Evolutionary conservation across 64 coral and sea anemone species (phyloP).

Genomic region (Astreopora myriophthalma): DNA sequence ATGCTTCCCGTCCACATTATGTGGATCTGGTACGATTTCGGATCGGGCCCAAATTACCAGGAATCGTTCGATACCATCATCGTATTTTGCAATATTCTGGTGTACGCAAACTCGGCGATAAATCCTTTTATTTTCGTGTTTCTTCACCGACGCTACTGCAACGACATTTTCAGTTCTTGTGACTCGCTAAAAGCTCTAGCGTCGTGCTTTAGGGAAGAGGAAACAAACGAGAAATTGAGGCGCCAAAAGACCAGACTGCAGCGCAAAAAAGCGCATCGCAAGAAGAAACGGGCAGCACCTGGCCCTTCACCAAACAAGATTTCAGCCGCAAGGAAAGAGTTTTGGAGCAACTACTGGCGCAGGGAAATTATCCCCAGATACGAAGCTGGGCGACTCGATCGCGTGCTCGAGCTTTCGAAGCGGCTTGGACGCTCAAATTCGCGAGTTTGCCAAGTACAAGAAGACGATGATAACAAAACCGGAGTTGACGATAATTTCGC

Average conservation of each 20-base stretch:
- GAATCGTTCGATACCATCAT: constrained; percentile 54
- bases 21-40: constrained; percentile 92
- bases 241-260: neutral
- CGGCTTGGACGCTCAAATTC: neutral
- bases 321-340: neutral
- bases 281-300: neutral
- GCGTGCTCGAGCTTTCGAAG: neutral
- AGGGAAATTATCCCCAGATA: neutral
- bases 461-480: neutral
- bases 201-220: neutral
- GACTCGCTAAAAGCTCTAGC: neutral
- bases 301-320: neutral
- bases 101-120: constrained; percentile 84
- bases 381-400: neutral
- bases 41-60: constrained; percentile 34
- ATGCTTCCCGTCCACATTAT: constrained; percentile 87
- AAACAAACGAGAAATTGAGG: neutral
- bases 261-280: neutral
- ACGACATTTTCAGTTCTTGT: constrained; percentile 47
- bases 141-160: constrained; percentile 80
- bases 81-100: constrained; percentile 80
- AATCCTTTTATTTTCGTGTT: constrained; percentile 95
- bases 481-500: neutral
- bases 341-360: constrained; percentile 6
- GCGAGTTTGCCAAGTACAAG: neutral